Conservation (phyloP, 2,113 vertebrate genomes). For the Microcebus lehilahytsara region DNA sequence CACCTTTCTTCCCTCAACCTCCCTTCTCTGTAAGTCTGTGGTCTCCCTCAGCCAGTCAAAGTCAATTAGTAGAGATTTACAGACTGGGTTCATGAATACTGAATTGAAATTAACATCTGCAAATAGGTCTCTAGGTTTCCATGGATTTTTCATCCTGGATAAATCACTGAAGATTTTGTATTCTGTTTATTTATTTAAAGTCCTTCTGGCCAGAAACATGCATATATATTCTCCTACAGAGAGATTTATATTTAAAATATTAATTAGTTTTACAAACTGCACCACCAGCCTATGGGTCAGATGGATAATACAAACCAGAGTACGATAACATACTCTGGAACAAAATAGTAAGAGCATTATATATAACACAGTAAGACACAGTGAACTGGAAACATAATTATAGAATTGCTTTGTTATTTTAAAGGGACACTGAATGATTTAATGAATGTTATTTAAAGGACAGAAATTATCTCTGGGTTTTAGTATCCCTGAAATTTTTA, state of each 20-base stretch:
- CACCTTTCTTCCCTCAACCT: not conserved
- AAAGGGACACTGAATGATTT: conserved; percentile 29
- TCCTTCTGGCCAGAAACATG: conserved; percentile 31
- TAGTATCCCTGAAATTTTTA: not conserved
- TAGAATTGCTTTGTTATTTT: conserved; percentile 57
- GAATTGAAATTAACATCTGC: conserved; percentile 55
- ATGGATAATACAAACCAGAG: not conserved
- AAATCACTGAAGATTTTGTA: conserved; percentile 56
- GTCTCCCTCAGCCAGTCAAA: not conserved
- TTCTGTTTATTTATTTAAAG: conserved; percentile 68
- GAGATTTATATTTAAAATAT: conserved; percentile 59
- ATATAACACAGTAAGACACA: not conserved
- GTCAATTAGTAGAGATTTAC: conserved; percentile 1
- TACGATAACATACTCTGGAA: not conserved
- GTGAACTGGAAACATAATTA: conserved; percentile 59
- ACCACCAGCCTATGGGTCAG: not conserved
- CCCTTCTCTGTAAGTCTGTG: not conserved
- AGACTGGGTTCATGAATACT: conserved; percentile 44
- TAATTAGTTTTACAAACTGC: conserved; percentile 60
- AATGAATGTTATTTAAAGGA: conserved; percentile 53
- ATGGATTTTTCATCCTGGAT: conserved; percentile 1
- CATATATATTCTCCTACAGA: not conserved
- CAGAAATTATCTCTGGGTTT: conserved; percentile 50
- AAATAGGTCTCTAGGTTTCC: conserved; percentile 38
- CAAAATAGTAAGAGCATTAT: conserved; percentile 28